A percentile compares a stretch with the other conserved stretches of the same genome.
Conservation (phyloP, 2,113 vertebrate species). For the Corythornis vintsioides region DNA sequence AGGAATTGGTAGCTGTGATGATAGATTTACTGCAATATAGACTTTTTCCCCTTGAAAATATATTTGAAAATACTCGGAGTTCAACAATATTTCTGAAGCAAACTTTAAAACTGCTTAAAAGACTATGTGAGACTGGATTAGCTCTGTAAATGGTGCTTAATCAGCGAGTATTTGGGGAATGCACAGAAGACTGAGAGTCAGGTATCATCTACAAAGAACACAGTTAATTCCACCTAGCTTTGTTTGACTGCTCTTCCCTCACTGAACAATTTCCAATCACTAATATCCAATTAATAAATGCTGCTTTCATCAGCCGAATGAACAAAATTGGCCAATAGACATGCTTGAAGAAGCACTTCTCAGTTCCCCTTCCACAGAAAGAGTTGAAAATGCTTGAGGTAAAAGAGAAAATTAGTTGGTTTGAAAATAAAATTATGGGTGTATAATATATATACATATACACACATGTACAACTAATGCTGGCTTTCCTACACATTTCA, state of each 20-base stretch:
- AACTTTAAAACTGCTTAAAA: slow-evolving; percentile 57
- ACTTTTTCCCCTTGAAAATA: slow-evolving; percentile 35
- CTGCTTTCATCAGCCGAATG: slow-evolving; percentile 39
- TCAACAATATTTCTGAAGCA: slow-evolving; percentile 48
- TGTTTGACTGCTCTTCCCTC: slow-evolving; percentile 44
- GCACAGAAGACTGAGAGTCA: not conserved
- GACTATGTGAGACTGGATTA: not conserved
- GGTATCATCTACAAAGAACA: not conserved
- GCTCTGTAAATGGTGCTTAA: slow-evolving; percentile 32
- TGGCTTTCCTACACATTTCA: not conserved
- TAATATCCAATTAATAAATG: slow-evolving; percentile 61
- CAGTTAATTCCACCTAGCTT: slow-evolving; percentile 34
- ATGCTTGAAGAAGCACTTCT: slow-evolving; percentile 37
- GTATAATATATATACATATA: not conserved
- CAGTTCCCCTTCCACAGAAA: not conserved
- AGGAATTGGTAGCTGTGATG: slow-evolving; percentile 82
- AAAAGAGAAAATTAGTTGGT: not conserved
- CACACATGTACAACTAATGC: not conserved
- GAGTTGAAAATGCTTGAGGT: slow-evolving; percentile 12
- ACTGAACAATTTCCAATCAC: slow-evolving; percentile 45
- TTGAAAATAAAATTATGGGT: slow-evolving; percentile 17
- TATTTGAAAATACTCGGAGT: slow-evolving; percentile 56
- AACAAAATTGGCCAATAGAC: slow-evolving; percentile 33
- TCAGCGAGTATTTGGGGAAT: slow-evolving; percentile 31
- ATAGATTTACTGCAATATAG: slow-evolving; percentile 77